A percentile compares a stretch with the other conserved stretches of the same genome.
phyloP scores from a whole-genome alignment of 2,888 invertebrate genomes.

The Tuta absoluta region DNA sequence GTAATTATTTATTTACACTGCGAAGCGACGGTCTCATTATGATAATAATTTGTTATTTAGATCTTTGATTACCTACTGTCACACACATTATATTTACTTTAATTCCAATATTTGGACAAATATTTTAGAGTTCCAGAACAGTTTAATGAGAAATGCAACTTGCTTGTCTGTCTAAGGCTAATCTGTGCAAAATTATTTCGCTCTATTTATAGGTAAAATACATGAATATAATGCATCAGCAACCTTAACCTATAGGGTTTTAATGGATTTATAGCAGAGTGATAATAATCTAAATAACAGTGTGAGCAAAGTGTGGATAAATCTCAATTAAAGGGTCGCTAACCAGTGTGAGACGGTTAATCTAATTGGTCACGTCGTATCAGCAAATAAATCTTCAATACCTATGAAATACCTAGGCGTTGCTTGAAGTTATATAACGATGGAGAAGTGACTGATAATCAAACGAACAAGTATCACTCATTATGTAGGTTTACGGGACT shows the following conservation, averaged over 20 bases:
- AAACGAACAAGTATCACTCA: no score
- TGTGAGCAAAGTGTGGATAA: slow-evolving; percentile 41
- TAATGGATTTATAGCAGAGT: slow-evolving; percentile 16
- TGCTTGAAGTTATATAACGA: background rate
- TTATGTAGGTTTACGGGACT: no score
- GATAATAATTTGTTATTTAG: background rate
- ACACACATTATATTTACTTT: no score
- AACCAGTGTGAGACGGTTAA: slow-evolving; percentile 32
- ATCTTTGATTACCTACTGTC: no score
- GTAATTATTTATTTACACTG: background rate
- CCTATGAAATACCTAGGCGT: background rate
- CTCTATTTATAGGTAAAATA: background rate
- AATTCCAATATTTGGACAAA: no score
- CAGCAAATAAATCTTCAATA: slow-evolving; percentile 35
- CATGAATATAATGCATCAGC: slow-evolving; percentile 7
- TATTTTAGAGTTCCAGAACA: no score
- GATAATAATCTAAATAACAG: slow-evolving; percentile 36
- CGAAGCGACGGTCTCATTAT: background rate
- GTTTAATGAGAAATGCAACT: no score
- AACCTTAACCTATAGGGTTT: slow-evolving; percentile 18
- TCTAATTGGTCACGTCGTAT: slow-evolving; percentile 38
- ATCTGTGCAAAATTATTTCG: slow-evolving; percentile 4
- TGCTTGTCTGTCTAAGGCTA: background rate
- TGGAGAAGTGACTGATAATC: no score
- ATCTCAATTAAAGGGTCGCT: slow-evolving; percentile 44